Evolutionary conservation across 2,888 invertebrate species (phyloP).

Genomic region (Orgyia antiqua): DNA sequence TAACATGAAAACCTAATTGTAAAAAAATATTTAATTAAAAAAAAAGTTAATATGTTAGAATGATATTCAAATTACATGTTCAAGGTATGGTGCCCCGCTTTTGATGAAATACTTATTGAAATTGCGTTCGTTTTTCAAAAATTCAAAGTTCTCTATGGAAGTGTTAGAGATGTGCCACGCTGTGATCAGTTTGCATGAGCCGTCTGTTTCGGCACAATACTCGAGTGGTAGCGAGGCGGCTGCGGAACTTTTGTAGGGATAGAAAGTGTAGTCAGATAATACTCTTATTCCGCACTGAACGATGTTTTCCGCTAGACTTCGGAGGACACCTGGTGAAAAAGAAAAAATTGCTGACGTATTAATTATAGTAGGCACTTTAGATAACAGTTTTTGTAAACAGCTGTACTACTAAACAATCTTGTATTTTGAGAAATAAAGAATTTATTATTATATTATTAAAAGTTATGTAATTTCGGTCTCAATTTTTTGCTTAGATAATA

Average conservation of each 20-base stretch:
- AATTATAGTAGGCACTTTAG: no score
- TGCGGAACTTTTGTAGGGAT: slow-evolving; percentile 39
- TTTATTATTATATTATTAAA: no score
- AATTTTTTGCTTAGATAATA: no score
- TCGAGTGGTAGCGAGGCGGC: slow-evolving; percentile 42
- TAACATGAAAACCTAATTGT: no score
- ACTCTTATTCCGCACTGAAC: slow-evolving; percentile 51
- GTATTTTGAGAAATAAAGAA: no score
- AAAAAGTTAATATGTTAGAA: no score
- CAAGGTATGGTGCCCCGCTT: slow-evolving; percentile 19
- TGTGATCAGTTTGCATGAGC: slow-evolving; percentile 53
- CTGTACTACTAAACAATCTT: no score
- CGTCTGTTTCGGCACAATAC: slow-evolving; percentile 53
- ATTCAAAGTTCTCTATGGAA: slow-evolving; percentile 61
- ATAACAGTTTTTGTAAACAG: no score
- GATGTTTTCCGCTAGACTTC: slow-evolving; percentile 45
- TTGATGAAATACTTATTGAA: slow-evolving; percentile 57
- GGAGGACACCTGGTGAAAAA: slow-evolving; percentile 41
- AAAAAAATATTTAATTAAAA: background rate
- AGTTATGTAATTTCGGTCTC: no score
- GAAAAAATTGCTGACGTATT: no score
- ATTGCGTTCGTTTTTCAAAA: slow-evolving; percentile 47
- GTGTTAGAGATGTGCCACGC: slow-evolving; percentile 64
- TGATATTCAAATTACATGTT: slow-evolving; percentile 3
- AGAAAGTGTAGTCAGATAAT: slow-evolving; percentile 58